These are phyloP conservation scores for Macquaria ambigua DNA, from an alignment of 2,113 vertebrate genomes.

Conservation along the genomic window DNA sequence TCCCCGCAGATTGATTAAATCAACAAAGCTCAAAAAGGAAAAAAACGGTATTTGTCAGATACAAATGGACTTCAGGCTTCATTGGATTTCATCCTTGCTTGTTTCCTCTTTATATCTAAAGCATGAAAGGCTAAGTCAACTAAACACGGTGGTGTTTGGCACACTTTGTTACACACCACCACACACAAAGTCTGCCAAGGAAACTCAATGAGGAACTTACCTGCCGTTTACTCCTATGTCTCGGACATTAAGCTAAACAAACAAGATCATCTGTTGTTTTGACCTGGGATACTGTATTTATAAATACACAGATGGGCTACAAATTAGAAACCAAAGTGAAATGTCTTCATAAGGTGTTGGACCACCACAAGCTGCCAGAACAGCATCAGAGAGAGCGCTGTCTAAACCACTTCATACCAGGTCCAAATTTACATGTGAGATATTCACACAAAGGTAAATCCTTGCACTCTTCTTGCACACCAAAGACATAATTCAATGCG, in stretches of 20 bases:
- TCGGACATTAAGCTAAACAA: slow-evolving; percentile 24
- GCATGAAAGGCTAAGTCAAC: slow-evolving; percentile 38
- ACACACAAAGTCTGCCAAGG: not conserved
- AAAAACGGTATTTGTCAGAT: slow-evolving; percentile 49
- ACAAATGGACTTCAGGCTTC: slow-evolving; percentile 49
- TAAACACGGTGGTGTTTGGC: slow-evolving; percentile 9
- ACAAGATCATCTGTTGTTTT: slow-evolving; percentile 29
- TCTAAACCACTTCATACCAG: not conserved
- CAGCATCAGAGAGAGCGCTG: not conserved
- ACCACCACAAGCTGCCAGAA: not conserved
- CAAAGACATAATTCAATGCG: not conserved
- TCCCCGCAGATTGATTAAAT: slow-evolving; percentile 58
- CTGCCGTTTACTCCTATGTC: slow-evolving; percentile 13
- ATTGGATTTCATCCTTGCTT: slow-evolving; percentile 42
- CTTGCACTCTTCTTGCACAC: too few relatives aligned
- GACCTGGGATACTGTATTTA: not conserved
- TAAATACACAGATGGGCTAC: not conserved
- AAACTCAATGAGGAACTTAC: slow-evolving; percentile 7
- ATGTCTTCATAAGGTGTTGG: not conserved
- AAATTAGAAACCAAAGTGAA: not conserved
- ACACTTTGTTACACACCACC: not conserved
- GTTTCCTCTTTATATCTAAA: slow-evolving; percentile 51
- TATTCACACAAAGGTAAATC: not conserved
- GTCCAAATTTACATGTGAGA: not conserved
- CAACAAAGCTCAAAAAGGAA: slow-evolving; percentile 50